Evolutionary conservation across 2,113 vertebrate species (phyloP), one percentile per base, ranked within the genome.

Genomic region (Porphyrio hochstetteri): DNA sequence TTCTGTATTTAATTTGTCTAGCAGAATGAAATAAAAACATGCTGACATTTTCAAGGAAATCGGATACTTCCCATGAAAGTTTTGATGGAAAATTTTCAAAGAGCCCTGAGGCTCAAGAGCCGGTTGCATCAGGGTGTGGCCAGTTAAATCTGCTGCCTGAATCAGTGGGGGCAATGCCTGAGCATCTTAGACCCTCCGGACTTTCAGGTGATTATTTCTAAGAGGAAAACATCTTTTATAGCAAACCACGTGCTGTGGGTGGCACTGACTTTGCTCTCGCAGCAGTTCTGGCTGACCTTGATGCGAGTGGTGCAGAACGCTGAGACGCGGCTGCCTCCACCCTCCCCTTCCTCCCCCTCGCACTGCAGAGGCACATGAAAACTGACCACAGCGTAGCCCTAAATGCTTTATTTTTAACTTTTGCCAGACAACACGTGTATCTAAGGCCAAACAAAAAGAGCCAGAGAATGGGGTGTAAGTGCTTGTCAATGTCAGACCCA

Each of bases 341-440:
- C 70, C 81, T 85, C 89, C 84, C 57, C 40, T 69, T 5, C 90
- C 90, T 80, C 90, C 92, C 72, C 93, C 83, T 40, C 33, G 10
- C 70, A 42, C 86, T 96, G 96, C 86, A 7, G 95, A 93, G 77
- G 21, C 83, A 1, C 92, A 5, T 7, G 28, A 82, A 8, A 29
- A 84, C 81, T 91, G 95, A 94, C 96, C 92, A 87, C 92, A 72
- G 86, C 12, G 3, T 5, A 52, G 91, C 77, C 88, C 83, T 42
- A 74, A 95, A 96, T 16, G 94, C 0, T 91, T 95, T 97, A 96
- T 97, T 97, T 97, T 96, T 95, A 96, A 96, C 94, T 96, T 96
- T 69, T 4, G 92, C 93, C 92, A 95, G 96, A 95, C 96, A 9
- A 82, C 92, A 82, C 70, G 74, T 67, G 78, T 44, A 60, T 65